Evolutionary conservation across 2,113 vertebrate species (phyloP), one percentile per base, ranked within the genome.

Genomic region (Syngnathus floridae): DNA sequence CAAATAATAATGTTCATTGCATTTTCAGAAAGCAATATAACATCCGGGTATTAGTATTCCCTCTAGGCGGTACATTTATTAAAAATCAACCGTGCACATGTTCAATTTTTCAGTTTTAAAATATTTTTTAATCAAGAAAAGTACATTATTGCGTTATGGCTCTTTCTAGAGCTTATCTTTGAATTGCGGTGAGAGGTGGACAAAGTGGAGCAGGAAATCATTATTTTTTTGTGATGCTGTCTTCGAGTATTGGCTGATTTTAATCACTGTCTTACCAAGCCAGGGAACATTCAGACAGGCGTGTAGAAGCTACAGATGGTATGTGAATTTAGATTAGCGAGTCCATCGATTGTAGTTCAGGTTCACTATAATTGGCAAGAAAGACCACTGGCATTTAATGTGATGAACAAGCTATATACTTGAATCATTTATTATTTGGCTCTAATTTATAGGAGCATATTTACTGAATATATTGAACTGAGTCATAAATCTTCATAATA

Each of bases 271-370:
- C 70, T 49, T 54, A 4, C 46, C 36, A 36, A 67, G 41, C 62
- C 10, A 26, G 40, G 62, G 55, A 56, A 64, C 67, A 68, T 66
- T 62, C 63, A 75, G 66, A 51, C 36, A 40, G 22, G 62, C 66
- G 37, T 46, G 67, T 60, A 60, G 59, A 51, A 63, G 64, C 48
- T 64, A 70, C 80, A 84, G 74, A 73, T 80, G 75, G 61, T 49
- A 43, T 41, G 51, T 58, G 58, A 62, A 64, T 71, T 43, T 66
- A 66, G 65, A 82, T 78, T 69, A 70, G 73, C 4, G 4, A 51
- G 45, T n/a, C 43, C 61, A 74, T 79, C 68, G 70, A 78, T 77
- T 68, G 35, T 60, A 52, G 48, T 54, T 77, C 36, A 56, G 51
- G 63, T 68, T 70, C 49, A 70, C 58, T 65, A 26, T 62, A 19